phyloP scores from a whole-genome alignment of 2,113 vertebrate genomes.

The Euleptes europaea region DNA sequence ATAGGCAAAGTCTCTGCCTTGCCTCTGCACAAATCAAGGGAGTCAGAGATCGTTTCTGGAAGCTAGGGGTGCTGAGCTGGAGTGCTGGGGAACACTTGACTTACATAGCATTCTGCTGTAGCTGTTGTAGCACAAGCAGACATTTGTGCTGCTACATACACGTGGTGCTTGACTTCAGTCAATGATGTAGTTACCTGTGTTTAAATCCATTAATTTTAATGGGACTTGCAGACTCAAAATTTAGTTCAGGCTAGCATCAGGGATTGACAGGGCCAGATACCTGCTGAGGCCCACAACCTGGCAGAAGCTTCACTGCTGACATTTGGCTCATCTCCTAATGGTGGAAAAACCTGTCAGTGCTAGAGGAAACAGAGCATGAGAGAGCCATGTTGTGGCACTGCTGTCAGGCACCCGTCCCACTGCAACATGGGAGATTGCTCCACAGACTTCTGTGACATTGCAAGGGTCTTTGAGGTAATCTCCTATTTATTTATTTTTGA shows the following conservation, averaged over 20 bases:
- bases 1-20: fast-evolving
- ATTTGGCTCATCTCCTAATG: too few species aligned
- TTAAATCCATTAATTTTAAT: not conserved
- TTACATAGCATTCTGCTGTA: not conserved
- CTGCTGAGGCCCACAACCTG: too few species aligned
- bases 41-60: not conserved
- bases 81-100: not conserved
- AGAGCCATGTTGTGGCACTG: too few species aligned
- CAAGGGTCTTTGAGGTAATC: too few species aligned
- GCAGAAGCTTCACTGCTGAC: too few species aligned
- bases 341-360: too few species aligned
- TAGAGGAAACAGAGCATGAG: too few species aligned
- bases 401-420: too few species aligned
- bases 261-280: too few species aligned
- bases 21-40: not conserved
- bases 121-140: not conserved
- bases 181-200: not conserved
- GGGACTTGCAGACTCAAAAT: not conserved
- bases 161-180: not conserved
- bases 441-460: too few species aligned
- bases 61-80: not conserved
- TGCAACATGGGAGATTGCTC: too few species aligned
- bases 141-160: not conserved
- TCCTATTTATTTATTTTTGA: too few species aligned
- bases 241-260: not conserved